Conservation (phyloP, 2,888 invertebrate genomes). For the Agrotis segetum region DNA sequence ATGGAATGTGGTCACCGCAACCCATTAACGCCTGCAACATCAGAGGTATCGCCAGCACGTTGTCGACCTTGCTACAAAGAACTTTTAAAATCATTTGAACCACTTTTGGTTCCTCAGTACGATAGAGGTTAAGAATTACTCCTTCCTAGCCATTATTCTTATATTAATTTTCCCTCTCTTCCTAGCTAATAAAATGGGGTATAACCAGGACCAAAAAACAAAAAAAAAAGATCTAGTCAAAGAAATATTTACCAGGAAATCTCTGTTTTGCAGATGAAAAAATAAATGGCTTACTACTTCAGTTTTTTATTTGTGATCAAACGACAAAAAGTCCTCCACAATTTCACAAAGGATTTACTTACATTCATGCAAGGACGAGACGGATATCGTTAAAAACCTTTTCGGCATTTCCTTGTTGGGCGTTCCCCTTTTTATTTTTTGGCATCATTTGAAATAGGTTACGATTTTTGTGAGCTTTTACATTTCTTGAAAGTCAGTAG, state of each 20-base stretch:
- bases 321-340: conserved; percentile 7
- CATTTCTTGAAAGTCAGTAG: not conserved
- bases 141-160: too few relatives aligned
- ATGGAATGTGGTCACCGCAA: too few relatives aligned
- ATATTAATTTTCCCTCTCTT: not conserved
- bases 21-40: too few relatives aligned
- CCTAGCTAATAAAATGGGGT: not conserved
- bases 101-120: too few relatives aligned
- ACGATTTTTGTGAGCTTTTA: not conserved
- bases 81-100: too few relatives aligned
- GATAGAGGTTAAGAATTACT: too few relatives aligned
- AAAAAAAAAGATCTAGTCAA: not conserved
- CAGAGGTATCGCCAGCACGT: too few relatives aligned
- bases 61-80: too few relatives aligned
- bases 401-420: conserved; percentile 4
- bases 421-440: conserved; percentile 1
- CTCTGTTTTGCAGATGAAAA: not conserved
- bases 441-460: conserved; percentile 15
- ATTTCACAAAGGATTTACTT: conserved; percentile 28
- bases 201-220: not conserved
- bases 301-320: conserved; percentile 5
- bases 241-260: not conserved
- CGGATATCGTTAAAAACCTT: conserved; percentile 34
- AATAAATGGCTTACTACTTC: not conserved
- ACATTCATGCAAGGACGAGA: conserved; percentile 13